Evolutionary conservation across 2,888 invertebrate species (phyloP).

Genomic region (Scaptomyza parva): DNA sequence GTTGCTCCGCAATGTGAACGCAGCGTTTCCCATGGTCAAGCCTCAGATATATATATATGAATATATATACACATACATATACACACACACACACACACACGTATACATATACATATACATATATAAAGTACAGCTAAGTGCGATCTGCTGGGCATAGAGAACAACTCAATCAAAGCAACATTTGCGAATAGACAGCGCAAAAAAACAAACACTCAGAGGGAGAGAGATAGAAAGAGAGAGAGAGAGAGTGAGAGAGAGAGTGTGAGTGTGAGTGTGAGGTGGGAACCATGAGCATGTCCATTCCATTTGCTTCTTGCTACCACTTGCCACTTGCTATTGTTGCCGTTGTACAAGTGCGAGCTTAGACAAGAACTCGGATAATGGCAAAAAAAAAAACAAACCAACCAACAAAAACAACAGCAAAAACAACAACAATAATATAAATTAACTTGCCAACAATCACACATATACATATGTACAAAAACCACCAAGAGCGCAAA

Average conservation of each 20-base stretch:
- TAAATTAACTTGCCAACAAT: slow-evolving; percentile 62
- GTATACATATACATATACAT: slow-evolving; percentile 29
- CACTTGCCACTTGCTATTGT: slow-evolving; percentile 20
- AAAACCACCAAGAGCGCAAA: neutral
- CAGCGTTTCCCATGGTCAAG: slow-evolving; percentile 71
- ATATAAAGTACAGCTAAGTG: slow-evolving; percentile 70
- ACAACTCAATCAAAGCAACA: slow-evolving; percentile 77
- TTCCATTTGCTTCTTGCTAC: slow-evolving; percentile 51
- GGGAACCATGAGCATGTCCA: slow-evolving; percentile 67
- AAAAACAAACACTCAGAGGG: slow-evolving; percentile 6
- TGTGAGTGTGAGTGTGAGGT: too few relatives aligned
- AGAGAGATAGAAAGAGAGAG: too few relatives aligned
- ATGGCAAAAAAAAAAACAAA: slow-evolving; percentile 55
- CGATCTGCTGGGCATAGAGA: slow-evolving; percentile 67
- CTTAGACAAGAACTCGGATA: slow-evolving; percentile 46
- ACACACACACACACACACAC: slow-evolving; percentile 26
- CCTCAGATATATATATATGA: slow-evolving; percentile 30
- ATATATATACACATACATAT: slow-evolving; percentile 18
- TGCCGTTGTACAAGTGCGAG: slow-evolving; percentile 56
- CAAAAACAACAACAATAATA: slow-evolving; percentile 56
- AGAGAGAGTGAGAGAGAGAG: too few relatives aligned
- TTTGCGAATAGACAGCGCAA: slow-evolving; percentile 46
- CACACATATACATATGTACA: neutral
- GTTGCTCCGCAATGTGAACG: slow-evolving; percentile 44
- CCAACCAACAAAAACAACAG: too few relatives aligned